Evolutionary conservation across 1,140 invertebrate species (phyloP).

Genomic region (Drosophila dunni): DNA sequence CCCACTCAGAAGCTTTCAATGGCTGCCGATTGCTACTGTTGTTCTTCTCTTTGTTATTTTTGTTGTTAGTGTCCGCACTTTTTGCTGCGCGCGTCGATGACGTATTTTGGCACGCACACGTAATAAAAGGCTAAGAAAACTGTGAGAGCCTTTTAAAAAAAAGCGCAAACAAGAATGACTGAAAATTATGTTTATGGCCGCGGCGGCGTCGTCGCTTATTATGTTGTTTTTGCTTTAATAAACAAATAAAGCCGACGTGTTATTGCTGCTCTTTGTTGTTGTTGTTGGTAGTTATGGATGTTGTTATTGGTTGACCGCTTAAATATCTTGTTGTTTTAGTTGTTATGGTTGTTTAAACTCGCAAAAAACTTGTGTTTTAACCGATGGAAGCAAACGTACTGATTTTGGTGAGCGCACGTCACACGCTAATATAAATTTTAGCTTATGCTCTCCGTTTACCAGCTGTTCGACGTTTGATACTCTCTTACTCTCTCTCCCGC

Average conservation of each 20-base stretch:
- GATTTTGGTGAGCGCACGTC: constrained; percentile 68
- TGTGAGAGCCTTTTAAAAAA: constrained; percentile 47
- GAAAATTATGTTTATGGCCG: constrained; percentile 10
- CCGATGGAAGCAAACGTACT: constrained; percentile 70
- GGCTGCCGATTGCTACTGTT: constrained; percentile 40
- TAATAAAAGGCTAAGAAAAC: constrained; percentile 52
- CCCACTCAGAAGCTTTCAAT: constrained; percentile 51
- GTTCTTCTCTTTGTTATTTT: constrained; percentile 14
- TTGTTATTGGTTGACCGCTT: constrained; percentile 34
- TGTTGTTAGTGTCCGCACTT: constrained; percentile 35
- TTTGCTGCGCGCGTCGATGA: constrained; percentile 76
- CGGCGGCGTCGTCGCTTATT: constrained; percentile 26
- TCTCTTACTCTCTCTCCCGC: constrained; percentile 14
- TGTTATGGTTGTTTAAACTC: constrained; percentile 50
- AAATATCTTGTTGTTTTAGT: constrained; percentile 24
- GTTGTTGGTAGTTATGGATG: constrained; percentile 35
- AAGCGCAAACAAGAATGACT: constrained; percentile 20
- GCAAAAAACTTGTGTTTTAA: constrained; percentile 62
- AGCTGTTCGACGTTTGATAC: constrained; percentile 35
- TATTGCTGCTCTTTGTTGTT: constrained; percentile 32
- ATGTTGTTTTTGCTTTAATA: constrained; percentile 42
- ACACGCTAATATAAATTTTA: constrained; percentile 73
- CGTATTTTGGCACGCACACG: constrained; percentile 72
- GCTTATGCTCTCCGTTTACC: constrained; percentile 29
- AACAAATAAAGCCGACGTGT: constrained; percentile 68